A percentile compares a stretch with the other conserved stretches of the same genome.
These are phyloP conservation scores for Pithys albifrons DNA, from an alignment of 2,113 vertebrate species.

Conservation along the genomic window DNA sequence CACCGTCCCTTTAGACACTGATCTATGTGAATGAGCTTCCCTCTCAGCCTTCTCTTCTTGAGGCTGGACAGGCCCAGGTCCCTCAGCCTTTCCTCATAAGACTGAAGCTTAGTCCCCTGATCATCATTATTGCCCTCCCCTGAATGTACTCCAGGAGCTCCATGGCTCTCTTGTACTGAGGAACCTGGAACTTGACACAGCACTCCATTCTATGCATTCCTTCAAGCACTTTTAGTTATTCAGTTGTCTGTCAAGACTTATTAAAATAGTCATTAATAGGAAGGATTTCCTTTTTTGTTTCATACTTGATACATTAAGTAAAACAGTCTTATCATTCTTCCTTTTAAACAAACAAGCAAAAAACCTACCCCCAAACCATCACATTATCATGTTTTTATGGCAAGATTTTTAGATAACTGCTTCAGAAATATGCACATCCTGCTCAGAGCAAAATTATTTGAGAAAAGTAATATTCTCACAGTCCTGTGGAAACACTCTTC, in stretches of 20 bases:
- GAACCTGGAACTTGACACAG: background rate
- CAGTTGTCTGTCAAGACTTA: background rate
- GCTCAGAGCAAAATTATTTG: background rate
- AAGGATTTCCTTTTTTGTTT: background rate
- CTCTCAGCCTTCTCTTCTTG: background rate
- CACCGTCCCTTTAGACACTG: background rate
- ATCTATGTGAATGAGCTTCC: fast-evolving
- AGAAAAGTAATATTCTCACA: background rate
- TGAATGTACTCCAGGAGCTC: background rate
- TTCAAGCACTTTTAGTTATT: background rate
- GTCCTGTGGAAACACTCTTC: background rate
- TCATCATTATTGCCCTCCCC: background rate
- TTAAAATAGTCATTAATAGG: background rate
- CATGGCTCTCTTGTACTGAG: background rate
- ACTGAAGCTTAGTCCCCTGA: background rate
- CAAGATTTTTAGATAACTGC: background rate
- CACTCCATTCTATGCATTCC: background rate
- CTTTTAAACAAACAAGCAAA: background rate
- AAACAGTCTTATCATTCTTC: background rate
- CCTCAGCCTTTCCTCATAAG: background rate
- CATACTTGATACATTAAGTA: background rate
- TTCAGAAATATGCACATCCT: background rate
- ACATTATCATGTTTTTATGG: background rate
- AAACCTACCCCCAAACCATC: background rate
- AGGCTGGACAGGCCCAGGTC: background rate